These are phyloP conservation scores for Phenacoccus solenopsis DNA, from an alignment of 1,140 invertebrate genomes.

Conservation along the genomic window DNA sequence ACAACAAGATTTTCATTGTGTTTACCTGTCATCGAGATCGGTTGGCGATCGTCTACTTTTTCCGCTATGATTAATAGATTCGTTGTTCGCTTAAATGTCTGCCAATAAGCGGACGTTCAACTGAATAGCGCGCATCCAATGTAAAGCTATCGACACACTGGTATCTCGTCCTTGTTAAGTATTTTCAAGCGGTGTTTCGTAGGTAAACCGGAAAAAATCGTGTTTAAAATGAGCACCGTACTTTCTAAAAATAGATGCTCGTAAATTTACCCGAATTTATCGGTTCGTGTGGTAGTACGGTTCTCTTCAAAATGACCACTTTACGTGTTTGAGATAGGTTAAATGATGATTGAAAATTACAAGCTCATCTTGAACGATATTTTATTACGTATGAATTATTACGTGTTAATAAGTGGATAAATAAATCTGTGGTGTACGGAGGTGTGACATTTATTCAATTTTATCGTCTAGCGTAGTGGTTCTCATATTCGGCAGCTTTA, in stretches of 20 bases:
- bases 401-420: no score
- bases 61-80: not conserved
- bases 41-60: not conserved
- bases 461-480: not conserved
- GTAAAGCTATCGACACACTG: not conserved
- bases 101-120: not conserved
- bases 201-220: not conserved
- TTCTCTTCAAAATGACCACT: no score
- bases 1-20: no score
- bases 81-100: not conserved
- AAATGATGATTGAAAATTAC: no score
- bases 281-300: no score
- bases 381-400: no score
- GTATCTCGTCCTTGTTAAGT: not conserved
- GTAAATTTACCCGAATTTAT: not conserved
- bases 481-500: no score
- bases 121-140: not conserved
- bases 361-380: no score
- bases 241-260: not conserved
- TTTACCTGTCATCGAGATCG: no score
- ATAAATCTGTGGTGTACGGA: no score
- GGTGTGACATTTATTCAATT: not conserved
- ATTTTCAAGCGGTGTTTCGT: not conserved
- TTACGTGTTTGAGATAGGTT: no score
- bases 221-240: not conserved